Base-by-base conservation (phyloP, 2,797 vertebrate species). In the Phoeniculus purpureus region DNA sequence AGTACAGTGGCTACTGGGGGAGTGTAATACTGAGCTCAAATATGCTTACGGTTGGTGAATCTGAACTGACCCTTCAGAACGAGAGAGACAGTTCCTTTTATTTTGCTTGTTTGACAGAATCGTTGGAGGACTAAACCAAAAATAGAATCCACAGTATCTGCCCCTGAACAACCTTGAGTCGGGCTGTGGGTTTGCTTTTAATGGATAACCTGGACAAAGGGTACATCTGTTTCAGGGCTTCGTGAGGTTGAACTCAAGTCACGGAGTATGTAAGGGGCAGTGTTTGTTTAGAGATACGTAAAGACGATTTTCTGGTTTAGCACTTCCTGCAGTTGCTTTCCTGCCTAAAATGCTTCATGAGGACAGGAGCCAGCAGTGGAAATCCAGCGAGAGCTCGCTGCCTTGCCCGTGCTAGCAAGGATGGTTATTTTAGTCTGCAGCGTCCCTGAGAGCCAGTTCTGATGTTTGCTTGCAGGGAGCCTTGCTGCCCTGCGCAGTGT, bases 21-120 rank as follows among this genome's bases (percentile, higher is more conserved):
- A 92, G 84, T 90, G 89, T 85, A 81, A 79, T 92, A 85, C 79
- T 81, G 92, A 89, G 80, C 67, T 94, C 74, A 91, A 70, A 84
- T 15, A 40, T 84, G 54, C 65, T 40, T 89, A 93, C 32, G 12
- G 67, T 89, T 81, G 94, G 70, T 92, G 90, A 94, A 93, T 94
- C 81, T 94, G 87, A 93, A 94, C 64, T 89, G 89, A 76, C 40
- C 56, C 47, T 78, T 92, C 82, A 77, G 67, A 65, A 60, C 71
- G 48, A 84, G 64, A 81, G 70, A 83, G 66, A 64, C 62, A 45
- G 64, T 79, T 91, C 61, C 89, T 90, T 93, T 94, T 85, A 70
- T 89, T 94, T 90, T 95, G 54, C 73, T 71, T 93, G 76, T 93
- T 93, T 89, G 84, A 87, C 85, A 86, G 66, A 94, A 78, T 81